Evolutionary conservation across 2,797 vertebrate genomes (phyloP), one percentile per base, ranked within the genome.

Genomic region (Onychomys leucogaster): DNA sequence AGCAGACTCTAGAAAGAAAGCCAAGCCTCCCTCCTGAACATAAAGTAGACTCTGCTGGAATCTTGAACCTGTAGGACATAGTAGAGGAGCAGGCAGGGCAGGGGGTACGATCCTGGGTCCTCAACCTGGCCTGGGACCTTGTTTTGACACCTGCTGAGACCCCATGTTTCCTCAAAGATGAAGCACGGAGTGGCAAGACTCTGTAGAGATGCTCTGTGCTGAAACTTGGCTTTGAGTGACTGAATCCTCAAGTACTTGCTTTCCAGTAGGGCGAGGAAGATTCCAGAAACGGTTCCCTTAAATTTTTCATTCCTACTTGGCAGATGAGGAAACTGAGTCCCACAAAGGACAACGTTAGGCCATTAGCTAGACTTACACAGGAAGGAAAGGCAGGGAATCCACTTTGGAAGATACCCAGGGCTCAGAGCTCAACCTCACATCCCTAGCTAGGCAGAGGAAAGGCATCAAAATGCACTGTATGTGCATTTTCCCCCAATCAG

Each of bases 21-120:
- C 91, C 88, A 80, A 92, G 63, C 16, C 41, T 75, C 52, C 49
- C 17, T 69, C 69, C 67, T 1, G 94, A 92, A 92, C 95, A 97
- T 95, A 97, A 96, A 91, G 81, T 93, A 88, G 87, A 23, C 10
- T 67, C 92, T 59, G 3, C 69, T 55, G 43, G 77, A 84, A 65
- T 77, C 76, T 52, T 80, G 55, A 27, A 65, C 71, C 49, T 85
- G 17, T 69, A 27, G 65, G 49, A 84, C 6, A 17, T 23, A 73
- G 34, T 1, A 37, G 23, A 77, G 67, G n/a, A n/a, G 29, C 29
- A 69, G 90, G 34, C 23, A 57, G 52, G 59, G 69, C 57, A 57
- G 69, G 59, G 32, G 23, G 41, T 76, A 23, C n/a, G 37, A 63
- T 29, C 25, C 0, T 16, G 49, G 55, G 34, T 23, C 61, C 61